Evolutionary conservation across 1,140 invertebrate genomes (phyloP).

Genomic region (Scaptomyza pallida): DNA sequence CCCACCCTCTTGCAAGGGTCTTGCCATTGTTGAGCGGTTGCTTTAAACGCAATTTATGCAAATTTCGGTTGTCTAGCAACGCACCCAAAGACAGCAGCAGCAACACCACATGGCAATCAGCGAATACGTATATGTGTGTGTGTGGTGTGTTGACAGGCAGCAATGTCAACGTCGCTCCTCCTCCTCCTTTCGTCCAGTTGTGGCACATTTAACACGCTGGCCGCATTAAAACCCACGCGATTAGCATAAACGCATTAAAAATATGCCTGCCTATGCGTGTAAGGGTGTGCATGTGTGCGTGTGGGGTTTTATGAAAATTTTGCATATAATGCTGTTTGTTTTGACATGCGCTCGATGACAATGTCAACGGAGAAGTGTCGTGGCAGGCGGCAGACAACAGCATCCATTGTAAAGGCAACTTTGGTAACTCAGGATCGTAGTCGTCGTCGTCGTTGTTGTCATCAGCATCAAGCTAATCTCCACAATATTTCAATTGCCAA

Average conservation of each 20-base stretch:
- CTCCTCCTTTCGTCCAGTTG: conserved; percentile 42
- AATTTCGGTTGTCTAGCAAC: conserved; percentile 49
- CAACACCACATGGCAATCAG: conserved; percentile 76
- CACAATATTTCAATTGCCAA: conserved; percentile 62
- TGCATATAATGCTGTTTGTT: conserved; percentile 82
- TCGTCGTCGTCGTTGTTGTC: conserved; percentile 11
- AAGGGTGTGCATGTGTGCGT: background rate
- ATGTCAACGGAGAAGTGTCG: conserved; percentile 45
- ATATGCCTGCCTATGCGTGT: conserved; percentile 60
- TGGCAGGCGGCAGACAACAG: background rate
- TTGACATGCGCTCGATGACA: conserved; percentile 82
- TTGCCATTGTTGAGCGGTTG: conserved; percentile 26
- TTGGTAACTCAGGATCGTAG: conserved; percentile 1
- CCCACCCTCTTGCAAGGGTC: conserved; percentile 4
- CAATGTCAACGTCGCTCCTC: background rate
- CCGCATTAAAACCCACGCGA: conserved; percentile 75
- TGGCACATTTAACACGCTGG: conserved; percentile 77
- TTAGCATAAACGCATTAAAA: conserved; percentile 84
- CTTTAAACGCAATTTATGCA: conserved; percentile 77
- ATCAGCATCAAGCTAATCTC: conserved; percentile 41
- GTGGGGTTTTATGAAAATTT: conserved; percentile 49
- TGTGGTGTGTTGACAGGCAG: conserved; percentile 73
- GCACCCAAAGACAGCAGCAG: conserved; percentile 39
- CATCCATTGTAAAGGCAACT: conserved; percentile 31
- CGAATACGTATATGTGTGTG: no score